These are phyloP conservation scores for Microtus pennsylvanicus DNA, from an alignment of 2,113 vertebrate genomes.

Conservation along the genomic window DNA sequence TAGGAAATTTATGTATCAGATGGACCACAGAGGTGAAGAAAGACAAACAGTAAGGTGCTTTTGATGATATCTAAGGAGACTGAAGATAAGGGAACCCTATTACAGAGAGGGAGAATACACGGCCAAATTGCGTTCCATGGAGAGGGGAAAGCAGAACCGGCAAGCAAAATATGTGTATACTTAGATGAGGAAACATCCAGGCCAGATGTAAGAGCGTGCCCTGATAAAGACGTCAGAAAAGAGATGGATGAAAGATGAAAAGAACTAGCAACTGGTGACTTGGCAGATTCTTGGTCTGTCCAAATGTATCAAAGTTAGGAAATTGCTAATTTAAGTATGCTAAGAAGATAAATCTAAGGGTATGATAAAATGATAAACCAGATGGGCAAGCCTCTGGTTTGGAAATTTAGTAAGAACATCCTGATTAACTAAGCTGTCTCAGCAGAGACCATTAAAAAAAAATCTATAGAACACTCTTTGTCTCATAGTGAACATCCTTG, in stretches of 20 bases:
- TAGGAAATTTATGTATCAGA: not conserved
- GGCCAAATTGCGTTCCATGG: not conserved
- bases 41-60: not conserved
- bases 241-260: not conserved
- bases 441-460: slow-evolving; percentile 9
- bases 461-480: not conserved
- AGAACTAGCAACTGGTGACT: not conserved
- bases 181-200: not conserved
- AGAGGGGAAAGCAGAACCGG: not conserved
- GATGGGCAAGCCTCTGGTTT: not conserved
- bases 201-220: not conserved
- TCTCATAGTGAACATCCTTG: not conserved
- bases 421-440: not conserved
- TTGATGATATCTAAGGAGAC: not conserved
- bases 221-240: slow-evolving; percentile 1
- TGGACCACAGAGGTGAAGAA: not conserved
- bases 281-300: not conserved
- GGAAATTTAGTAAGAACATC: not conserved
- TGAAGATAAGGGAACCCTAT: not conserved
- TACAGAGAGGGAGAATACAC: not conserved
- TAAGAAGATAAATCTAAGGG: slow-evolving; percentile 4
- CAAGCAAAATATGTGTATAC: not conserved
- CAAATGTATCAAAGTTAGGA: slow-evolving; percentile 22
- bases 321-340: not conserved
- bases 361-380: not conserved